Conservation (phyloP, 2,113 vertebrate species). For the Macrotis lagotis region DNA sequence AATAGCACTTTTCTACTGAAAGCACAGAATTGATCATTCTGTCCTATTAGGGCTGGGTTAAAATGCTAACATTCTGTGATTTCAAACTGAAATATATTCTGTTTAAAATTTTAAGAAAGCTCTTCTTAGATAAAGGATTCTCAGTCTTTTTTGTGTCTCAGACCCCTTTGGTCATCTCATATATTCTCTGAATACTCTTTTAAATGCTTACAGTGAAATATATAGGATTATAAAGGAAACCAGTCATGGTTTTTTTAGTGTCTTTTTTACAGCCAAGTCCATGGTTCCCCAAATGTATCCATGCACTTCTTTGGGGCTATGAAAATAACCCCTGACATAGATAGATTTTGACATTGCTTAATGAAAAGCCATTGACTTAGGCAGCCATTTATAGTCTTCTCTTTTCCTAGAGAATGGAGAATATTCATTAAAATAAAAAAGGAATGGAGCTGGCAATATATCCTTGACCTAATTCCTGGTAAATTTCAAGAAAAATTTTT, state of each 20-base stretch:
- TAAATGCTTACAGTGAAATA: background rate
- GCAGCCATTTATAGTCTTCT: background rate
- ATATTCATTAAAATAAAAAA: background rate
- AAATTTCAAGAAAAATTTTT: background rate
- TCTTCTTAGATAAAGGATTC: background rate
- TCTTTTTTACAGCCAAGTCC: background rate
- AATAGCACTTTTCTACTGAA: background rate
- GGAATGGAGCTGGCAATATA: background rate
- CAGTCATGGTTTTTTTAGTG: background rate
- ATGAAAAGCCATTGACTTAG: background rate
- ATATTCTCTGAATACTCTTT: background rate
- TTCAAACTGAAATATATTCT: constrained; percentile 24
- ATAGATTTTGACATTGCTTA: background rate
- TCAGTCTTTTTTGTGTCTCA: background rate
- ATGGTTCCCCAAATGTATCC: background rate
- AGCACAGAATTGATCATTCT: background rate
- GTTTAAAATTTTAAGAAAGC: constrained; percentile 14
- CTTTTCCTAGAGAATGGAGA: background rate
- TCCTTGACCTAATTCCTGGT: background rate
- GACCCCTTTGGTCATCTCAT: background rate
- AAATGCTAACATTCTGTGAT: background rate
- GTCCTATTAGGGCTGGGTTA: background rate
- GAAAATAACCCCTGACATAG: background rate
- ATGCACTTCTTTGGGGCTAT: background rate
- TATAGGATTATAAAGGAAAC: too few relatives aligned